Base-by-base conservation (phyloP, 53 echinoderm and acorn worm genomes). In the Astropecten irregularis region DNA sequence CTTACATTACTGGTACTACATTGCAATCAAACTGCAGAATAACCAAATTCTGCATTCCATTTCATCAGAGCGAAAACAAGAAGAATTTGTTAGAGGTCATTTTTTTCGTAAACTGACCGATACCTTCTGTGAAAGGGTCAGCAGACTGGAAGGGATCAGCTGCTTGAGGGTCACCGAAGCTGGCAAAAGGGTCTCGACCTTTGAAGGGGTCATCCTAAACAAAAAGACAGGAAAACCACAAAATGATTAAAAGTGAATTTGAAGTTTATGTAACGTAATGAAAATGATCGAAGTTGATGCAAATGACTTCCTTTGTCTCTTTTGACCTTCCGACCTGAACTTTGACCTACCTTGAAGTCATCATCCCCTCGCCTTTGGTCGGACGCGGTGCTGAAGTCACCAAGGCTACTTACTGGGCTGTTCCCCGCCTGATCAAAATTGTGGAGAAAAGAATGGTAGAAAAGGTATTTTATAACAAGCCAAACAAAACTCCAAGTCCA, bases 191-290 rank as follows among this genome's bases (percentile, higher is more conserved):
- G 72, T 96, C 97, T 73, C 89, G 91, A 14, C 83, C 88, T 83
- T 96, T 94, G 83, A 96, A 96, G 11, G 97, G 97, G 47, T 96
- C 97, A 82, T 96, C 96, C 93, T 96, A 69, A 8, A 63, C 1
- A 51, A 50, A 11, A 42, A 42, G 6, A 42, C 11, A 42, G 11
- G 6, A 42, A 42, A 42, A 42, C 6, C 6, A 8, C 14, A 30
- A 64, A 35, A 63, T 38, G 18, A n/a, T n/a, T n/a, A 34, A 81
- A 81, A 3, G 14, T 9, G 25, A 6, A 16, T 76, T 20, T 29
- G 27, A 59, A 23, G 31, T 14, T 22, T 25, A 60, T 4, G 4
- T 34, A 61, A 49, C 77, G 40, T 84, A 52, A 4, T 64, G 49
- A 42, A 11, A 11, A 42, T 42, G 42, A 11, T 6, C n/a, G n/a